These are phyloP conservation scores for Harlomillsia oculata DNA, from an alignment of 1,140 invertebrate species.

Conservation along the genomic window DNA sequence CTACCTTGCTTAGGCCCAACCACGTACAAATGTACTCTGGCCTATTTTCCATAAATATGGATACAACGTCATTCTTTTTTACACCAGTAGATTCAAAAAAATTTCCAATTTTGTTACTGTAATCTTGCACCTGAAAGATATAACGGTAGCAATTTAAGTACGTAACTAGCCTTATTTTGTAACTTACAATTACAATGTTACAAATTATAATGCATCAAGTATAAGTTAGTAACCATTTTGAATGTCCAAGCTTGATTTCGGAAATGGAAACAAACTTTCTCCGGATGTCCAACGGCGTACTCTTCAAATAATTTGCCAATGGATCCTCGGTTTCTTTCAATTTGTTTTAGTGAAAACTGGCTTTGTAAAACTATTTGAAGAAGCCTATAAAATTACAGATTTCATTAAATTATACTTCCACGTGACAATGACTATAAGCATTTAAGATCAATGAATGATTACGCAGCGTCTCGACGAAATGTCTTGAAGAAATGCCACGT, in stretches of 20 bases:
- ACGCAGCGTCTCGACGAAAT: no score
- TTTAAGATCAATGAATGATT: no score
- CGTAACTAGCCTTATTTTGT: no score
- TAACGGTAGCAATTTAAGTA: no score
- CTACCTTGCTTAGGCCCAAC: constrained; percentile 54
- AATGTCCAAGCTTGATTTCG: constrained; percentile 46
- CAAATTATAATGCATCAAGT: no score
- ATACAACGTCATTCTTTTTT: constrained; percentile 53
- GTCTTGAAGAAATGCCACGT: no score
- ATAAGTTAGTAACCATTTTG: constrained; percentile 45
- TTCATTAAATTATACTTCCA: no score
- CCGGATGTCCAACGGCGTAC: constrained; percentile 35
- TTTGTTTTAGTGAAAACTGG: constrained; percentile 8
- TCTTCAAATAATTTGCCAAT: constrained; percentile 39
- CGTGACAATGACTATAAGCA: no score
- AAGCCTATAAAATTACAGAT: no score
- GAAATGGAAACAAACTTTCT: constrained; percentile 42
- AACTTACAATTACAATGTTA: no score
- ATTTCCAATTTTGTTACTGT: constrained; percentile 52
- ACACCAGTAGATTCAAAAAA: constrained; percentile 48
- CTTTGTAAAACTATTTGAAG: no score
- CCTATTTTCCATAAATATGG: constrained; percentile 56
- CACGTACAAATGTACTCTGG: constrained; percentile 55
- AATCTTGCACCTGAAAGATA: constrained; percentile 46
- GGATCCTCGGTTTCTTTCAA: constrained; percentile 34